Base-by-base conservation (phyloP, 1,140 invertebrate species). In the Bilobella aurantiaca region DNA sequence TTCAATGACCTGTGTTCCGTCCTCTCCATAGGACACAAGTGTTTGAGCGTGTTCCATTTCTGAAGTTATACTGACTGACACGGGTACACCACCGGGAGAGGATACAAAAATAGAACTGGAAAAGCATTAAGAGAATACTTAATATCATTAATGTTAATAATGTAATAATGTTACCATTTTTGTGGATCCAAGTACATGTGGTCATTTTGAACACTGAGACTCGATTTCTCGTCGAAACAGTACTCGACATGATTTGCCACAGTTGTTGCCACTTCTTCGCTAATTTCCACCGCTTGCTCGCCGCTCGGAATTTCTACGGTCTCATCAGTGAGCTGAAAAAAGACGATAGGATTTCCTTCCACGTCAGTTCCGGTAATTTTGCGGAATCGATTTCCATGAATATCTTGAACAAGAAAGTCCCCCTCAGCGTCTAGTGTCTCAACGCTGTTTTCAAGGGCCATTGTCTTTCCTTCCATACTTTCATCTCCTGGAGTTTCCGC, bases 331-430 rank as follows among this genome's bases (percentile, higher is more conserved):
- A 72, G 30, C 57, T 73, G 71, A 57, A 73, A 68, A 56, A 68
- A 73, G 28, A 73, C 63, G 5, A 73, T 64, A 37, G 67, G 68
- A 60, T 73, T 70, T 25, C 71, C 71, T n/a, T 62, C 61, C 30
- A 66, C 66, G 58, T 73, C 71, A 8, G 68, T 68, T 0, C 68
- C 68, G 53, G 66, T 70, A 8, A 73, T 63, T 56, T 62, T 66
- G 29, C 64, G 31, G 23, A 68, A 73, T 23, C 66, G 57, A 58
- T 69, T 70, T 47, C 69, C 69, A 29, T 70, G 68, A 16, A 70
- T 65, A 61, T 73, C 71, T 62, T 70, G 68, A 27, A 73, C 68
- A 49, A 73, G 70, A 37, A 65, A 70, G 14, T 58, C 62, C 2
- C 61, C 68, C 2, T 63, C 28, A 1, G 42, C 34, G 16, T 53